A percentile compares a stretch with the other conserved stretches of the same genome.
These are phyloP conservation scores for Brenthis daphne DNA, from an alignment of 2,888 invertebrate species.

Conservation along the genomic window DNA sequence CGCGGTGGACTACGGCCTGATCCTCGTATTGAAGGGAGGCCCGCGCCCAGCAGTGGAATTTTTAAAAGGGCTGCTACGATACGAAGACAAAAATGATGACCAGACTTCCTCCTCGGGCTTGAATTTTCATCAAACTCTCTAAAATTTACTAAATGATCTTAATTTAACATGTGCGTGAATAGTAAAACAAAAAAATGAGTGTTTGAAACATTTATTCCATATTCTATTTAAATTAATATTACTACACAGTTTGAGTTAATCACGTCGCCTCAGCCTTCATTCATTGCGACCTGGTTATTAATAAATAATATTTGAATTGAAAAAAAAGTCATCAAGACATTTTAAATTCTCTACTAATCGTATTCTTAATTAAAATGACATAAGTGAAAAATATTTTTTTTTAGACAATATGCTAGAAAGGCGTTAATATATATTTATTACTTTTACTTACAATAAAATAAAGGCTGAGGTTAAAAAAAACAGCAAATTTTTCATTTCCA, in stretches of 20 bases:
- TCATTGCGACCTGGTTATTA: conserved; percentile 9
- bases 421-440: not conserved
- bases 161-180: not conserved
- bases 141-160: not conserved
- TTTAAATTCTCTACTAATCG: not conserved
- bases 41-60: no score
- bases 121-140: not conserved
- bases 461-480: conserved; percentile 18
- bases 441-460: conserved; percentile 10
- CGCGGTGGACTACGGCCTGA: no score
- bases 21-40: no score
- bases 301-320: not conserved
- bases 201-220: conserved; percentile 71
- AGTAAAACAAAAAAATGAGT: conserved; percentile 10
- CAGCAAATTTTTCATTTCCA: not conserved
- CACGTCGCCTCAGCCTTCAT: conserved; percentile 42
- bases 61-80: no score
- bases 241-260: conserved; percentile 48
- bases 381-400: not conserved
- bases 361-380: conserved; percentile 1
- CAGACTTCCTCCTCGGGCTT: no score
- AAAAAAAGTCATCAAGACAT: not conserved
- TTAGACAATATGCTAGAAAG: conserved; percentile 1
- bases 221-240: conserved; percentile 59
- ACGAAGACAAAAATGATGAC: no score